Evolutionary conservation across 2,113 vertebrate species (phyloP).

Genomic region (Elephantulus edwardii): DNA sequence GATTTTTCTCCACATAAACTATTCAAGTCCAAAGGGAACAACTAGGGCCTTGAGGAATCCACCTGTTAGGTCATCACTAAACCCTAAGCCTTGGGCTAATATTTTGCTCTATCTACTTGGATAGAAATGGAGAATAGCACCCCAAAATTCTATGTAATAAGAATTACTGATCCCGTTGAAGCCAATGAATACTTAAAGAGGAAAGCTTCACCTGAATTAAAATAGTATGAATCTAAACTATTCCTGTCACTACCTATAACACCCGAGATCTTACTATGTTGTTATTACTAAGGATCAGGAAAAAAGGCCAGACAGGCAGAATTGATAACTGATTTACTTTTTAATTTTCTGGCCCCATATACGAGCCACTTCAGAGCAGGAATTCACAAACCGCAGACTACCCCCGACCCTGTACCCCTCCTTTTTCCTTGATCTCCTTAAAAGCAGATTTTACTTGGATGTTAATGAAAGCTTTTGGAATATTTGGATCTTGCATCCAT

Average conservation of each 20-base stretch:
- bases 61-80: conserved; percentile 46
- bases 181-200: neutral
- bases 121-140: conserved; percentile 35
- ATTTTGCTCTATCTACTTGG: neutral
- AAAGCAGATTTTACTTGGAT: conserved; percentile 2
- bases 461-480: conserved; percentile 39
- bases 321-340: conserved; percentile 13
- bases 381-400: no score
- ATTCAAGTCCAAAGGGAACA: conserved; percentile 46
- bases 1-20: neutral
- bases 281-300: neutral
- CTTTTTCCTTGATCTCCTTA: conserved; percentile 42
- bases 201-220: neutral
- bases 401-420: conserved; percentile 48
- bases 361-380: conserved; percentile 17
- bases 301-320: neutral
- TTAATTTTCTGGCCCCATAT: neutral
- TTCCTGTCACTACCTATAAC: neutral
- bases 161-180: conserved; percentile 11
- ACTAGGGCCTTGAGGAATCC: conserved; percentile 63
- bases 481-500: neutral
- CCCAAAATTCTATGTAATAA: neutral
- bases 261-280: neutral
- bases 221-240: neutral
- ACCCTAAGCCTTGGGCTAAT: neutral